phyloP scores from a whole-genome alignment of 2,797 vertebrate species.

The Melanotaenia boesemani region DNA sequence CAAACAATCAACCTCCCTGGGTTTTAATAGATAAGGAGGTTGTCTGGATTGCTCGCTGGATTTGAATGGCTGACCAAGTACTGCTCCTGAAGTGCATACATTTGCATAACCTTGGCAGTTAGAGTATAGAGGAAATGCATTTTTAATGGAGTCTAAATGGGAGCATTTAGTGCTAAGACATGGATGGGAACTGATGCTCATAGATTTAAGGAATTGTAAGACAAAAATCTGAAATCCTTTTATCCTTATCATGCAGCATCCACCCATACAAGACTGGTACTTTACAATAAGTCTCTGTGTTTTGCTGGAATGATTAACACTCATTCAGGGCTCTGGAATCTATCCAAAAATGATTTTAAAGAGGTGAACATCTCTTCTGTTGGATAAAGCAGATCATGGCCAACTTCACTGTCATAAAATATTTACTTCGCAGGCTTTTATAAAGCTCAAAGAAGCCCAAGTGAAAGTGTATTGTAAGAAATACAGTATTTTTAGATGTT shows the following conservation, averaged over 20 bases:
- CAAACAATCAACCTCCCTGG: slow-evolving; percentile 67
- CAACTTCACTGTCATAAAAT: slow-evolving; percentile 66
- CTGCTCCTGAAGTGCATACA: slow-evolving; percentile 48
- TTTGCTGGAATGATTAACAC: slow-evolving; percentile 35
- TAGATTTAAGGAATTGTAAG: slow-evolving; percentile 59
- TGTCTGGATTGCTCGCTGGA: slow-evolving; percentile 37
- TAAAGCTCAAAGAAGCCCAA: slow-evolving; percentile 54
- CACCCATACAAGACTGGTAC: slow-evolving; percentile 39
- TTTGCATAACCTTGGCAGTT: slow-evolving; percentile 75
- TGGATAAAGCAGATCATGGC: slow-evolving; percentile 37
- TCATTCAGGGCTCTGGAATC: slow-evolving; percentile 40
- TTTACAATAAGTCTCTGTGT: slow-evolving; percentile 30
- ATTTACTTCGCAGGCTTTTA: slow-evolving; percentile 71
- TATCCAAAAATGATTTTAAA: slow-evolving; percentile 63
- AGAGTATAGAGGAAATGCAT: slow-evolving; percentile 66
- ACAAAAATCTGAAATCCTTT: slow-evolving; percentile 56
- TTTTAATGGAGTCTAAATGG: slow-evolving; percentile 78
- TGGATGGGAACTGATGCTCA: slow-evolving; percentile 61
- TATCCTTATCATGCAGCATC: slow-evolving; percentile 47
- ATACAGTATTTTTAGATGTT: slow-evolving; percentile 57
- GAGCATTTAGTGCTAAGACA: slow-evolving; percentile 54
- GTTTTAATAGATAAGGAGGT: slow-evolving; percentile 67
- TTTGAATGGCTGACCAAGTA: slow-evolving; percentile 46
- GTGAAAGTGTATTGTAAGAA: slow-evolving; percentile 46
- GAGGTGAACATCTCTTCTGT: slow-evolving; percentile 34